A percentile compares a stretch with the other conserved stretches of the same genome.
Evolutionary conservation across 2,113 vertebrate genomes (phyloP).

Genomic region (Lucifuga dentata): DNA sequence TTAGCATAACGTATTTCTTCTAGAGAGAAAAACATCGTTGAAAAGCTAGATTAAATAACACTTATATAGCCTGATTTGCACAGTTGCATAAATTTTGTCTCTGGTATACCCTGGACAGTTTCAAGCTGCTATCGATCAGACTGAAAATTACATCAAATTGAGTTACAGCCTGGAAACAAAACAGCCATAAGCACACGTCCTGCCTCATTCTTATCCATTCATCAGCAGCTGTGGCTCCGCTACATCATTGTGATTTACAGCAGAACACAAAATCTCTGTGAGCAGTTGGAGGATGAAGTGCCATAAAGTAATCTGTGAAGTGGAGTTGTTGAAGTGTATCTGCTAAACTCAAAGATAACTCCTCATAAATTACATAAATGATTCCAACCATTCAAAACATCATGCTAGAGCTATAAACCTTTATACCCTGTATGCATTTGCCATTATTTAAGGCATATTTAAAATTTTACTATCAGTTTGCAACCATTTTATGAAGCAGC

Average conservation of each 20-base stretch:
- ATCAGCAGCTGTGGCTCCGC: neutral
- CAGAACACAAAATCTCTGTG: neutral
- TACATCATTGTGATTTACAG: neutral
- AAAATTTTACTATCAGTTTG: neutral
- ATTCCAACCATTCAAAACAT: neutral
- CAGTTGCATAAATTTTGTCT: constrained; percentile 50
- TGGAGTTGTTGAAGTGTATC: constrained; percentile 1
- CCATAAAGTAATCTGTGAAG: constrained; percentile 43
- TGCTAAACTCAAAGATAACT: constrained; percentile 14
- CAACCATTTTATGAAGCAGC: constrained; percentile 1
- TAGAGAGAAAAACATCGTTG: constrained; percentile 21
- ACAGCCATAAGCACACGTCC: constrained; percentile 25
- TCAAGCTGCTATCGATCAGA: constrained; percentile 46
- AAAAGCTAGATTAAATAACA: neutral
- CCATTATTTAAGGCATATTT: neutral
- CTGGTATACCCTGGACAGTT: constrained; percentile 21
- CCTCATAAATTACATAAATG: too few relatives aligned
- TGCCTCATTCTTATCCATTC: neutral
- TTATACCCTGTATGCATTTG: neutral
- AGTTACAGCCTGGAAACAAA: constrained; percentile 36
- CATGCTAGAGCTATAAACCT: too few relatives aligned
- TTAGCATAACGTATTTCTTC: constrained; percentile 30
- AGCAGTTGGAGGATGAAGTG: constrained; percentile 23
- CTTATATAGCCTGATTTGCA: constrained; percentile 62
- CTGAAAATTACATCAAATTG: neutral